These are phyloP conservation scores for Caerostris darwini DNA, from an alignment of 1,140 invertebrate species.

Conservation along the genomic window DNA sequence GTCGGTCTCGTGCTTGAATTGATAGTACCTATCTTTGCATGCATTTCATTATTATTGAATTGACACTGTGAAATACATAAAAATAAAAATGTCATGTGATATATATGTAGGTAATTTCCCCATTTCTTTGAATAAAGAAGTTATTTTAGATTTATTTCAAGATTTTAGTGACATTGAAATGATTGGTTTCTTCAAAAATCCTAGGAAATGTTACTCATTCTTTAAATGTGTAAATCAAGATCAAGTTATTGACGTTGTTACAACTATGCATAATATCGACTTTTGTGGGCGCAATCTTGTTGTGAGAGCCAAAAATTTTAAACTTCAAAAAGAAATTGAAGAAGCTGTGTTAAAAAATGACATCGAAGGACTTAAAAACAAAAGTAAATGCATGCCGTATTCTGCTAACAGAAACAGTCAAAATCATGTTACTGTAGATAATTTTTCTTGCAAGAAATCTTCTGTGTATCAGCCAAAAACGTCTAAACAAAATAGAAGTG, in stretches of 20 bases:
- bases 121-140: neutral
- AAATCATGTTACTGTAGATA: neutral
- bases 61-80: neutral
- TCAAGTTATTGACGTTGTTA: slow-evolving; percentile 42
- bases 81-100: neutral
- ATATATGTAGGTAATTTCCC: slow-evolving; percentile 70
- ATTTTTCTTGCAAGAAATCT: neutral
- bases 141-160: slow-evolving; percentile 35
- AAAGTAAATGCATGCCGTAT: no score
- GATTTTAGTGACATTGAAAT: slow-evolving; percentile 61
- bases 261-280: neutral
- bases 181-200: neutral
- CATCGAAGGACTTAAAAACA: neutral
- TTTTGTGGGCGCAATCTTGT: slow-evolving; percentile 49
- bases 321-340: slow-evolving; percentile 29
- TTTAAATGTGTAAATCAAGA: slow-evolving; percentile 11
- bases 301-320: slow-evolving; percentile 21
- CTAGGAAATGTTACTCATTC: slow-evolving; percentile 62
- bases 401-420: no score
- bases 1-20: no score
- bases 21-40: no score
- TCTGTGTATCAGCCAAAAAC: neutral
- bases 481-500: neutral
- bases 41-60: no score
- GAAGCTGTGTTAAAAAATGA: neutral